Percentiles rank a stretch among this genome's conserved stretches.
phyloP scores from a whole-genome alignment of 2,888 invertebrate genomes.

The Selenia dentaria region DNA sequence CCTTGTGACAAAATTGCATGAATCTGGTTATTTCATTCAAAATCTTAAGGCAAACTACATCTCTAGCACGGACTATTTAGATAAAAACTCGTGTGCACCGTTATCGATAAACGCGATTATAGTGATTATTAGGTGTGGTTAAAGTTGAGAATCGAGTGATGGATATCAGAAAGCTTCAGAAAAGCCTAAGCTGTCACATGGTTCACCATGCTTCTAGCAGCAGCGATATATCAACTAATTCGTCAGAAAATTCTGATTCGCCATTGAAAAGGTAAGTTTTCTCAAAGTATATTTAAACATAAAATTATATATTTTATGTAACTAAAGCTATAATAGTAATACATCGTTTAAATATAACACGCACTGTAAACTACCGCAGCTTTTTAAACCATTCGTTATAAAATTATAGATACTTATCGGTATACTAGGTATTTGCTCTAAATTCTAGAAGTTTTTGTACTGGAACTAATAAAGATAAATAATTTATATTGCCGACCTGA shows the following conservation, averaged over 20 bases:
- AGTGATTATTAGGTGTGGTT: conserved; percentile 28
- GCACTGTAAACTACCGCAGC: too few relatives aligned
- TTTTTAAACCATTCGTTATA: too few relatives aligned
- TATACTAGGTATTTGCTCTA: too few relatives aligned
- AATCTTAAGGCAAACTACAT: conserved; percentile 41
- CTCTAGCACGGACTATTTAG: conserved; percentile 18
- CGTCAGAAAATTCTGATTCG: conserved; percentile 60
- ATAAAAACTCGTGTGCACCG: conserved; percentile 1
- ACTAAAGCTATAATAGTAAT: too few relatives aligned
- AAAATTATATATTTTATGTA: neutral
- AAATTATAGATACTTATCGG: too few relatives aligned
- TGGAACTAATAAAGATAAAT: too few relatives aligned
- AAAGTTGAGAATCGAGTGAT: conserved; percentile 16
- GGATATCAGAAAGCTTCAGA: conserved; percentile 44
- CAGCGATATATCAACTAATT: conserved; percentile 66
- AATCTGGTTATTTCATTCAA: conserved; percentile 40
- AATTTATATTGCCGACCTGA: too few relatives aligned
- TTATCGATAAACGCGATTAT: conserved; percentile 6
- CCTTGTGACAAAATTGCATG: conserved; percentile 63
- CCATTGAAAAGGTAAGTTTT: conserved; percentile 64
- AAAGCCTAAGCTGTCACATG: conserved; percentile 62
- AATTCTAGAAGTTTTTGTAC: too few relatives aligned
- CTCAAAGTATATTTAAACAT: neutral
- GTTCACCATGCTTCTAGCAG: conserved; percentile 57
- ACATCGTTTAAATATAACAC: too few relatives aligned